Evolutionary conservation across 2,113 vertebrate species (phyloP).

Genomic region (Galbula dea): DNA sequence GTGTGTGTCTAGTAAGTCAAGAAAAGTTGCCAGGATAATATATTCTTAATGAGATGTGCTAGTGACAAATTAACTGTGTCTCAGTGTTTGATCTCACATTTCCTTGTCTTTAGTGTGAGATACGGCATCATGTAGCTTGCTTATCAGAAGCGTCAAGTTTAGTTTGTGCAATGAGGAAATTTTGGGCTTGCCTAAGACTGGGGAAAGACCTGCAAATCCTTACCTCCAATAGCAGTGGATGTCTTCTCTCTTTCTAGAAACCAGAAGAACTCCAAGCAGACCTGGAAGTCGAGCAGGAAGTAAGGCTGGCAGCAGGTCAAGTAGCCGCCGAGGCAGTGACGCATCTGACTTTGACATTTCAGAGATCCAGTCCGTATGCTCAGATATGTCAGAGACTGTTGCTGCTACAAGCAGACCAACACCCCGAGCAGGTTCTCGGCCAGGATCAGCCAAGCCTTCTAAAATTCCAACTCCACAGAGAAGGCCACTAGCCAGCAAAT

Average conservation of each 20-base stretch:
- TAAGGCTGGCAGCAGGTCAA: conserved; percentile 94
- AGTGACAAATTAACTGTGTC: not conserved
- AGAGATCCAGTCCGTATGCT: conserved; percentile 96
- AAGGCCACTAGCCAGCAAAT: conserved; percentile 86
- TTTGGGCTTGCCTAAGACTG: not conserved
- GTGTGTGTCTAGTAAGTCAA: not conserved
- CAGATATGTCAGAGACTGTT: conserved; percentile 87
- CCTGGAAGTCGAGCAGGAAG: conserved; percentile 86
- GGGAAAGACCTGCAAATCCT: not conserved
- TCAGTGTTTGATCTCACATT: not conserved
- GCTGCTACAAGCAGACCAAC: conserved; percentile 78
- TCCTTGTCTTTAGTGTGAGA: not conserved
- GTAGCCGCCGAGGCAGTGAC: conserved; percentile 93
- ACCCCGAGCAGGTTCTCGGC: conserved; percentile 83
- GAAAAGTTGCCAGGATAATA: not conserved
- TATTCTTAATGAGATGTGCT: not conserved
- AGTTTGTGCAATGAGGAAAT: not conserved
- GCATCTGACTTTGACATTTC: conserved; percentile 99
- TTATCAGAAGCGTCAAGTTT: not conserved
- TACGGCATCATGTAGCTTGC: fast-evolving
- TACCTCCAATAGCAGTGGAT: not conserved
- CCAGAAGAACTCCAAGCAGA: conserved; percentile 82
- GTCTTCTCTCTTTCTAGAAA: conserved; percentile 69
- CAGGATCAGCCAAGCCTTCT: conserved; percentile 85
- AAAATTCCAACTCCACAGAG: conserved; percentile 96